Conservation (phyloP, 2,113 vertebrate species). For the Scatophagus argus region DNA sequence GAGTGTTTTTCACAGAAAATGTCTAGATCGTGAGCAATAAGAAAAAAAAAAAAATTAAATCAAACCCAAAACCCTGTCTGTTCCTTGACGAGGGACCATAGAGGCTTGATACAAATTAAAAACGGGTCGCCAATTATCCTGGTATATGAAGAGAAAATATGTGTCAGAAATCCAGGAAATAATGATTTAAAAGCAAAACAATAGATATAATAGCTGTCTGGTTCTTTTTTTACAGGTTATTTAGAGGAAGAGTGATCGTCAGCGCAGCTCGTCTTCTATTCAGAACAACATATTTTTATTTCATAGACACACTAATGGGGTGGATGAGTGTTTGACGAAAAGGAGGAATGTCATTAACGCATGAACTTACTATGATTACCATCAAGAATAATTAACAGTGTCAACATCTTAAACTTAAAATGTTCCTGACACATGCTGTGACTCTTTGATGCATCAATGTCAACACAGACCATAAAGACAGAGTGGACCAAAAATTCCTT, state of each 20-base stretch:
- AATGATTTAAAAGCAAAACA: constrained; percentile 8
- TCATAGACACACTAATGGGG: constrained; percentile 15
- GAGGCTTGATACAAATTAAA: constrained; percentile 48
- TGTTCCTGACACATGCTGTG: constrained; percentile 29
- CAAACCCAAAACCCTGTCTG: constrained; percentile 33
- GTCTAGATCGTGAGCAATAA: constrained; percentile 22
- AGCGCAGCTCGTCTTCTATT: constrained; percentile 14
- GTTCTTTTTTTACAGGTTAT: constrained; percentile 11
- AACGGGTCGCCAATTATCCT: constrained; percentile 51
- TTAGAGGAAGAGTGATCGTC: neutral
- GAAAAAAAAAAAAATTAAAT: constrained; percentile 22
- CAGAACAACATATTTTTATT: constrained; percentile 8
- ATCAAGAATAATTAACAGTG: constrained; percentile 42
- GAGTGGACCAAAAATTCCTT: constrained; percentile 2
- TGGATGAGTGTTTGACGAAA: constrained; percentile 1
- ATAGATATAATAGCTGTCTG: constrained; percentile 38
- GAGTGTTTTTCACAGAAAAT: constrained; percentile 36
- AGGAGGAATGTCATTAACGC: constrained; percentile 37
- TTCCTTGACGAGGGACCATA: constrained; percentile 20
- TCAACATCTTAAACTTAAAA: constrained; percentile 39
- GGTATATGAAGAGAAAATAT: constrained; percentile 37
- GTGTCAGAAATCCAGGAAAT: neutral
- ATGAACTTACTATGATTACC: constrained; percentile 41
- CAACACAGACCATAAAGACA: constrained; percentile 24
- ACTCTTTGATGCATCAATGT: constrained; percentile 42